These are phyloP conservation scores for Odontocolon sp. DNA, from an alignment of 2,888 invertebrate genomes.

Conservation along the genomic window DNA sequence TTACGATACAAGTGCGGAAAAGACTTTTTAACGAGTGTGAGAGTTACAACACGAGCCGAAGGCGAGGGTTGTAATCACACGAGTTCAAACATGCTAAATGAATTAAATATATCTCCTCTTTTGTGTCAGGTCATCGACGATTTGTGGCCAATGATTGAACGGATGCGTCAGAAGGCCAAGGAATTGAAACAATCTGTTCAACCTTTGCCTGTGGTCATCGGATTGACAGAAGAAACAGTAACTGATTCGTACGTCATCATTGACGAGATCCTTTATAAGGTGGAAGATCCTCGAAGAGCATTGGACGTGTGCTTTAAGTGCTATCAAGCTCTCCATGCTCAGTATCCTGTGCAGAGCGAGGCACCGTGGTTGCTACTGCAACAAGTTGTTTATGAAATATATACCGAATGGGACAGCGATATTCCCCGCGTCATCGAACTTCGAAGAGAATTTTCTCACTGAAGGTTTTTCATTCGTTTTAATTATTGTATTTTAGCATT, in stretches of 20 bases:
- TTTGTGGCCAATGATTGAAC: neutral
- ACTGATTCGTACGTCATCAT: neutral
- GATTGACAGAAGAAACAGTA: neutral
- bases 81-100: no score
- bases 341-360: slow-evolving; percentile 17
- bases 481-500: no score
- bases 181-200: neutral
- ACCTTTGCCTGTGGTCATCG: neutral
- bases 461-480: no score
- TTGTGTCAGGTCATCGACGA: slow-evolving; percentile 12
- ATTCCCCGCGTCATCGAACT: no score
- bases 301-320: neutral
- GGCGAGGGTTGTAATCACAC: no score
- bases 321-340: slow-evolving; percentile 6
- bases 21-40: no score
- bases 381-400: neutral
- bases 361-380: slow-evolving; percentile 2
- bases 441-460: no score
- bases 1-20: no score
- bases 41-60: no score
- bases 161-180: neutral
- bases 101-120: no score
- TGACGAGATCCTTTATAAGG: neutral
- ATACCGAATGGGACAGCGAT: neutral
- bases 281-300: neutral